Conservation (phyloP, 2,113 vertebrate species). For the Elgaria multicarinata region DNA sequence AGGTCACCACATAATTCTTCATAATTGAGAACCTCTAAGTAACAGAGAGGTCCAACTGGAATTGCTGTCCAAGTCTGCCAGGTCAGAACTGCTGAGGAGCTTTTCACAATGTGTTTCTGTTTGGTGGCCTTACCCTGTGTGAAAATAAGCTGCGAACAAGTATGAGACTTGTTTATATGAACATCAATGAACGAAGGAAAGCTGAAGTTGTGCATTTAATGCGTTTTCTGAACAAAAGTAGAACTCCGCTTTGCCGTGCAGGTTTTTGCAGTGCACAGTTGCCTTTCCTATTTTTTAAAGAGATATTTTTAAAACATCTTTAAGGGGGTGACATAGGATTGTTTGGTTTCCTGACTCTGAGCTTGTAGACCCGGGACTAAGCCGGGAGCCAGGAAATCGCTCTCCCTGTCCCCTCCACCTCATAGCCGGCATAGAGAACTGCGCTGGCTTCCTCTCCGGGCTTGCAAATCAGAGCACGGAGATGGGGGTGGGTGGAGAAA, state of each 20-base stretch:
- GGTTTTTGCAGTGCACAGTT: no score
- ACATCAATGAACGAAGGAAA: background rate
- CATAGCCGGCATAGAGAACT: no score
- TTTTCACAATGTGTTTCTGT: background rate
- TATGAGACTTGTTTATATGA: background rate
- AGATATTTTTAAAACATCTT: background rate
- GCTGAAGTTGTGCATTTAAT: background rate
- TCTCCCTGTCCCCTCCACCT: no score
- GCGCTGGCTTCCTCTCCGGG: no score
- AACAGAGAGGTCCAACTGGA: background rate
- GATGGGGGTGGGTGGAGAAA: no score
- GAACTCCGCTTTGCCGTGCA: background rate
- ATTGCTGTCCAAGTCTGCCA: background rate
- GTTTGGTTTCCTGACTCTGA: no score
- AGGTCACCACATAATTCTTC: background rate
- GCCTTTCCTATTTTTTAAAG: background rate
- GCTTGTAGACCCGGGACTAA: no score
- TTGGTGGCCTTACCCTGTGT: background rate
- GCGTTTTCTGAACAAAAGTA: background rate
- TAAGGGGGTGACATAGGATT: no score
- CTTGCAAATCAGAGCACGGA: no score
- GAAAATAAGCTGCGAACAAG: background rate
- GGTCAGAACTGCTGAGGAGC: background rate
- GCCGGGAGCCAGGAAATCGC: no score
- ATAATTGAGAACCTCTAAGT: background rate